Conservation (phyloP, 92 coral and sea anemone genomes). For the Phymanthus crucifer region DNA sequence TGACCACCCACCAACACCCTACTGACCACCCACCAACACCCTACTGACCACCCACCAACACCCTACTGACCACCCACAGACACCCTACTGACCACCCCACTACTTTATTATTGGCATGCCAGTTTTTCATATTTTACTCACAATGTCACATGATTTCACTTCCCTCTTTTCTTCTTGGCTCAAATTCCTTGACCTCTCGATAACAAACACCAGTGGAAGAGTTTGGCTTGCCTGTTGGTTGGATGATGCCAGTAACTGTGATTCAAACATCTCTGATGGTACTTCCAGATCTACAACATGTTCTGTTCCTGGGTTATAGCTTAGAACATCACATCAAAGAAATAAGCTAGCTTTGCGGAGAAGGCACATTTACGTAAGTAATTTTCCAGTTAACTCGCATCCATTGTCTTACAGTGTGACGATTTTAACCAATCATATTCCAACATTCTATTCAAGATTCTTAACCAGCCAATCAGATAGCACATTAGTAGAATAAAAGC, state of each 20-base stretch:
- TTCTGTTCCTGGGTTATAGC: constrained; percentile 29
- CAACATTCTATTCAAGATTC: too few relatives aligned
- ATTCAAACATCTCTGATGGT: constrained; percentile 11
- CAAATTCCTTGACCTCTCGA: constrained; percentile 14
- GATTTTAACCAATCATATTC: too few relatives aligned
- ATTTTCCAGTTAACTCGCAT: too few relatives aligned
- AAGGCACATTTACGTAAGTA: too few relatives aligned
- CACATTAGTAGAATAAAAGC: too few relatives aligned
- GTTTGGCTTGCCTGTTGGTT: not conserved
- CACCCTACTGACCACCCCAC: not conserved
- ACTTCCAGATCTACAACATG: not conserved
- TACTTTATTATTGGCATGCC: not conserved
- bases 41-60: too few relatives aligned
- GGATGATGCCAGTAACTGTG: not conserved
- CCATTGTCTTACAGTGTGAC: too few relatives aligned
- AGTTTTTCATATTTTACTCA: not conserved
- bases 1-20: too few relatives aligned
- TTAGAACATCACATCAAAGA: not conserved
- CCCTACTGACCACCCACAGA: too few relatives aligned
- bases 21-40: too few relatives aligned
- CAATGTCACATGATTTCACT: constrained; percentile 43
- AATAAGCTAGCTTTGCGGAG: not conserved
- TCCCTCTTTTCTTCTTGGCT: constrained; percentile 5
- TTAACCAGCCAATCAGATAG: too few relatives aligned
- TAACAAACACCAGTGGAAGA: constrained; percentile 20